Evolutionary conservation across 2,888 invertebrate genomes (phyloP).

Genomic region (Adineta ricciae): DNA sequence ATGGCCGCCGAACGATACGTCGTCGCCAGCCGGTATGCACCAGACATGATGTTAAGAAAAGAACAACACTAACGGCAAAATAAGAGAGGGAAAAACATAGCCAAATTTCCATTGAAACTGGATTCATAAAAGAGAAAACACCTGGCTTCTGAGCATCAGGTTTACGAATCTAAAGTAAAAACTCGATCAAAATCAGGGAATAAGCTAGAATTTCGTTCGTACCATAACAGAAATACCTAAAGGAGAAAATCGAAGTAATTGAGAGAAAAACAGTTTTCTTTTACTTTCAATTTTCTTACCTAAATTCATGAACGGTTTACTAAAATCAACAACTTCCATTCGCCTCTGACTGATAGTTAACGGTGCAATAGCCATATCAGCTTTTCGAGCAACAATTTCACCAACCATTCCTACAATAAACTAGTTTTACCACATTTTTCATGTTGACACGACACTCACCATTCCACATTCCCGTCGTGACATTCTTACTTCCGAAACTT

Average conservation of each 20-base stretch:
- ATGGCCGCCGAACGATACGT: not conserved
- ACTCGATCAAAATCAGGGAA: too few relatives aligned
- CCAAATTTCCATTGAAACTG: conserved; percentile 93
- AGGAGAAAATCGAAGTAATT: too few relatives aligned
- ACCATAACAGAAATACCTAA: conserved; percentile 5
- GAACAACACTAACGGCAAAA: conserved; percentile 86
- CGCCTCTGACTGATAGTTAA: conserved; percentile 84
- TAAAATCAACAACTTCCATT: conserved; percentile 87
- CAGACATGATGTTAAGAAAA: conserved; percentile 89
- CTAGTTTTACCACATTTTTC: not conserved
- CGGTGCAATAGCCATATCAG: conserved; percentile 85
- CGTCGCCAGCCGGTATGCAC: conserved; percentile 87
- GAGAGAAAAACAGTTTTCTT: too few relatives aligned
- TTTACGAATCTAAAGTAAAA: conserved; percentile 26
- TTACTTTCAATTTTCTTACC: conserved; percentile 43
- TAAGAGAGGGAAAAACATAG: conserved; percentile 73
- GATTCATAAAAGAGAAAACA: conserved; percentile 92
- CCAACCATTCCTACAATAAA: not conserved
- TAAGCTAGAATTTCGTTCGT: not conserved
- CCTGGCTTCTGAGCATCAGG: conserved; percentile 51
- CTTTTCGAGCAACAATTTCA: conserved; percentile 43
- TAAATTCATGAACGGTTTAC: conserved; percentile 89
- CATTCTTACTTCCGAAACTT: conserved; percentile 22
- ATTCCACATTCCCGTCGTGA: not conserved
- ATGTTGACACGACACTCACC: not conserved